These are phyloP conservation scores for Chironex yamaguchii DNA, from an alignment of 30 jellyfish, hydroid and myxozoan species.

Conservation along the genomic window DNA sequence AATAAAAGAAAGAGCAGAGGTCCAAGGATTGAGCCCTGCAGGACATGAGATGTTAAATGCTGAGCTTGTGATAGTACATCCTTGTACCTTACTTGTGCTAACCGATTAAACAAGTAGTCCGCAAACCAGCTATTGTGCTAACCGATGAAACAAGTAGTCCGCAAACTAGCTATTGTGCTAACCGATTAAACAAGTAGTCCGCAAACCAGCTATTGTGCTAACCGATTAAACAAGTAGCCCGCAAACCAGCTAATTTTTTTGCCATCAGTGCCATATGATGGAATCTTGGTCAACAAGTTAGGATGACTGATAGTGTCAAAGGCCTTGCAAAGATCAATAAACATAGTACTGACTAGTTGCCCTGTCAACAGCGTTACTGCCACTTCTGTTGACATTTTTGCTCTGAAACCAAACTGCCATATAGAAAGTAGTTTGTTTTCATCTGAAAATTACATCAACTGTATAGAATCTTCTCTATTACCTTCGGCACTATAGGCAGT, in stretches of 20 bases:
- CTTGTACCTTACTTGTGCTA: constrained; percentile 33
- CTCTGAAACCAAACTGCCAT: constrained; percentile 61
- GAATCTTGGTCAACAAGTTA: constrained; percentile 48
- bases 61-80: constrained; percentile 34
- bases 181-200: no score
- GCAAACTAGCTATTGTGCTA: constrained; percentile 52
- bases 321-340: constrained; percentile 71
- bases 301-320: constrained; percentile 71
- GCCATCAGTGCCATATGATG: constrained; percentile 49
- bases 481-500: constrained; percentile 49
- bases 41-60: constrained; percentile 43
- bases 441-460: constrained; percentile 21
- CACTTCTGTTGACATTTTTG: constrained; percentile 49
- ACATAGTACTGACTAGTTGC: constrained; percentile 62
- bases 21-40: constrained; percentile 72
- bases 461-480: constrained; percentile 53
- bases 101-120: constrained; percentile 51
- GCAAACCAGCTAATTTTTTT: no score
- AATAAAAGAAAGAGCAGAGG: constrained; percentile 61
- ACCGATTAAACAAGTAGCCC: no score
- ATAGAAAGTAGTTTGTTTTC: constrained; percentile 45
- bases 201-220: no score
- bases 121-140: constrained; percentile 37
- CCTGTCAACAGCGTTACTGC: no score
- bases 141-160: constrained; percentile 50